These are phyloP conservation scores for Petrolisthes manimaculis DNA, from an alignment of 2,888 invertebrate genomes.

Conservation along the genomic window DNA sequence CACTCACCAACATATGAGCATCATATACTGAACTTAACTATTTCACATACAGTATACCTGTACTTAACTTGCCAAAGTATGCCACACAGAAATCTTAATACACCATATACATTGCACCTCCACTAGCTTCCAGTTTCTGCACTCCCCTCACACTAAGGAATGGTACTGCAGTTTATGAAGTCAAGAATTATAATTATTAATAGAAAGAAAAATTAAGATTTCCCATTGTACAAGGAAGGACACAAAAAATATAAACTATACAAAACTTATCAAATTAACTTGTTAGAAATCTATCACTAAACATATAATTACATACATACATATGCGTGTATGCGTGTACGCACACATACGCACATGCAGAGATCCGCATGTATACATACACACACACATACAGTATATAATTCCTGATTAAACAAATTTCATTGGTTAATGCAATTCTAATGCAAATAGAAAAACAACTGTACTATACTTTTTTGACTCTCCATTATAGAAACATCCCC, in stretches of 20 bases:
- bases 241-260: slow-evolving; percentile 2
- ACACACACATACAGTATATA: not conserved
- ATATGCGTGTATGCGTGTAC: not conserved
- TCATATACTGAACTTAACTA: no score
- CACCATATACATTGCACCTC: not conserved
- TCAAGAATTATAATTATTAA: not conserved
- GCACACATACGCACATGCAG: slow-evolving; percentile 8
- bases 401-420: not conserved
- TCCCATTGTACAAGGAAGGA: not conserved
- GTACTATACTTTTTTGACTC: no score
- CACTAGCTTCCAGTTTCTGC: not conserved
- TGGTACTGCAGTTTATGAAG: not conserved
- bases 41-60: no score
- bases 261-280: slow-evolving; percentile 10
- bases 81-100: no score
- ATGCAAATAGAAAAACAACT: not conserved
- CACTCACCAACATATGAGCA: no score
- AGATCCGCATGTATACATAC: not conserved
- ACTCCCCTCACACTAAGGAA: not conserved
- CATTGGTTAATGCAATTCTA: not conserved
- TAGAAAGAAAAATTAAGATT: not conserved
- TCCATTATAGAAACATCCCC: no score
- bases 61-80: no score
- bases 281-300: slow-evolving; percentile 21
- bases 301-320: slow-evolving; percentile 17